These are phyloP conservation scores for Pardosa pseudoannulata DNA, from an alignment of 2,888 invertebrate genomes.

Conservation along the genomic window DNA sequence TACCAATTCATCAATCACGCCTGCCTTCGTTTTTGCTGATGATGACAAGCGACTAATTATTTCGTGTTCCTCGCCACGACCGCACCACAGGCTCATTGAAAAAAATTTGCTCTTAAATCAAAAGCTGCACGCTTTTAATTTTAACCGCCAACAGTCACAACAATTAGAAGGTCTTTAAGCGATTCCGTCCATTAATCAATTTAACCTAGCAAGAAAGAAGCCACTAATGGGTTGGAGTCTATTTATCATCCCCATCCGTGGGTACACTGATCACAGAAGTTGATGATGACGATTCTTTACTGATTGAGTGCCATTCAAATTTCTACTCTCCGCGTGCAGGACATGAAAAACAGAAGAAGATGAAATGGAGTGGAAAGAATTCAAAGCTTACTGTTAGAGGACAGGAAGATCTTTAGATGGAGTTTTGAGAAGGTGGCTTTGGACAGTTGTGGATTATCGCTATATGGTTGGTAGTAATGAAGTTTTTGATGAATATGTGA, in stretches of 20 bases:
- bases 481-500: too few species aligned
- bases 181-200: slow-evolving; percentile 22
- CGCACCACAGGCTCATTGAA: slow-evolving; percentile 28
- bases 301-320: slow-evolving; percentile 7
- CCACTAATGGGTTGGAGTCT: slow-evolving; percentile 12
- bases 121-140: slow-evolving; percentile 29
- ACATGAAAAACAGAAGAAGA: not conserved
- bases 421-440: too few species aligned
- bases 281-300: slow-evolving; percentile 6
- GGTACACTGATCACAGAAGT: not conserved
- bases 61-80: slow-evolving; percentile 48
- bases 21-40: slow-evolving; percentile 27
- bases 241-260: slow-evolving; percentile 18
- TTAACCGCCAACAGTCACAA: slow-evolving; percentile 29
- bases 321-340: not conserved
- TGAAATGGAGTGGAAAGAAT: too few species aligned
- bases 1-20: slow-evolving; percentile 62
- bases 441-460: too few species aligned
- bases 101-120: slow-evolving; percentile 19
- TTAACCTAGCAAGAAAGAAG: slow-evolving; percentile 20
- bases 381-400: too few species aligned
- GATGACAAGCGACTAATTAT: slow-evolving; percentile 70
- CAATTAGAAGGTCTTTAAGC: slow-evolving; percentile 43
- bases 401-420: too few species aligned
- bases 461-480: too few species aligned